A percentile compares a stretch with the other conserved stretches of the same genome.
Conservation (phyloP, 2,888 invertebrate species). For the Caenorhabditis afra region DNA sequence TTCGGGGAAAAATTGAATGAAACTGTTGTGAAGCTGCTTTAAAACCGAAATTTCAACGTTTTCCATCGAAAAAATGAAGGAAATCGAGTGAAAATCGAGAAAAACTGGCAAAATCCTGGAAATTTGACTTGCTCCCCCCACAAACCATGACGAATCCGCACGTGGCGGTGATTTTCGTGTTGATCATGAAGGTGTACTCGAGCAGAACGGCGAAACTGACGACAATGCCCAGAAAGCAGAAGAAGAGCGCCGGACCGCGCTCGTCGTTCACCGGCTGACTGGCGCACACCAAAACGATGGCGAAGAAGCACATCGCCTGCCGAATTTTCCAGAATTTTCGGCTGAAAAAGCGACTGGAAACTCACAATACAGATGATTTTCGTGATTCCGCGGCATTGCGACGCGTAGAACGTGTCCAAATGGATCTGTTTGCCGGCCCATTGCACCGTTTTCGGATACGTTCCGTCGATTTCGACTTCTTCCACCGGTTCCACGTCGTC, state of each 20-base stretch:
- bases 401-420: conserved; percentile 69
- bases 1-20: no score
- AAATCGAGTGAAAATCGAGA: no score
- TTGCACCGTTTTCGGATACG: conserved; percentile 50
- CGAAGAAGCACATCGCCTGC: conserved; percentile 66
- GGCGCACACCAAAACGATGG: conserved; percentile 61
- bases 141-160: conserved; percentile 69
- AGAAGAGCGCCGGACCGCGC: conserved; percentile 70
- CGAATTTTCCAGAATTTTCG: no score
- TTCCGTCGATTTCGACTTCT: conserved; percentile 9
- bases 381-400: conserved; percentile 69
- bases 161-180: conserved; percentile 65
- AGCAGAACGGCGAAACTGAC: conserved; percentile 68
- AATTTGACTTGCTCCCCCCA: no score
- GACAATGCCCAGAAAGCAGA: conserved; percentile 69
- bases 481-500: no score
- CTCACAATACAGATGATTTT: conserved; percentile 74
- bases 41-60: no score
- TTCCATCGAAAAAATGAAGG: no score
- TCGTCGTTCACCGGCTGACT: conserved; percentile 72
- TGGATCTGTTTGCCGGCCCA: conserved; percentile 64
- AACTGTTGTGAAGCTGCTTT: no score
- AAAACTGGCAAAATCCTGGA: no score
- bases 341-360: conserved; percentile 3
- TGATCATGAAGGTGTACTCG: conserved; percentile 72